These are phyloP conservation scores for Netelia fuscicornis DNA, from an alignment of 2,888 invertebrate species.

Conservation along the genomic window DNA sequence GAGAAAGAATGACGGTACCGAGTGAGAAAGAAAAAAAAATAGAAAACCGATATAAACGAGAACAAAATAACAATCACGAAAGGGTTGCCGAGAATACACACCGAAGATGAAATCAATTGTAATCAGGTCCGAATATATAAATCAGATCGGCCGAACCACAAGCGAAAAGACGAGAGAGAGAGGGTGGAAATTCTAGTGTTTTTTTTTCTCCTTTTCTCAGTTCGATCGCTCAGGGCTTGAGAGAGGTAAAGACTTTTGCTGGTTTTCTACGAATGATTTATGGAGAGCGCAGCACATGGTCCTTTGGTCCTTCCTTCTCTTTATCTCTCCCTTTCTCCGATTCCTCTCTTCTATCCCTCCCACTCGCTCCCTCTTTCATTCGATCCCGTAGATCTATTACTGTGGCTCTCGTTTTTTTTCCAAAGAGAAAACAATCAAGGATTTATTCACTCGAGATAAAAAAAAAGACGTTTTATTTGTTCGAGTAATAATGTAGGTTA, in stretches of 20 bases:
- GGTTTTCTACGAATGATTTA: conserved; percentile 76
- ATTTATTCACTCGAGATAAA: conserved; percentile 36
- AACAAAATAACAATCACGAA: conserved; percentile 46
- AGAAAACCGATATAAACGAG: conserved; percentile 20
- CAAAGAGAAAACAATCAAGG: conserved; percentile 26
- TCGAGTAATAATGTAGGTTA: conserved; percentile 31
- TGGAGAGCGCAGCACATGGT: conserved; percentile 71
- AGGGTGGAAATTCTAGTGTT: conserved; percentile 1
- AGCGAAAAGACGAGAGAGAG: conserved; percentile 1
- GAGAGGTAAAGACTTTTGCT: neutral
- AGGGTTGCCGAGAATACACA: conserved; percentile 34
- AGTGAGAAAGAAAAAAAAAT: neutral
- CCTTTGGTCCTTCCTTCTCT: conserved; percentile 19
- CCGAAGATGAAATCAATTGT: conserved; percentile 79
- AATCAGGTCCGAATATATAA: conserved; percentile 78
- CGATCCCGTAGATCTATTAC: neutral
- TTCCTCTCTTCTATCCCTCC: too few species aligned
- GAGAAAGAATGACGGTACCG: conserved; percentile 6
- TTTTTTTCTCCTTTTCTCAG: neutral
- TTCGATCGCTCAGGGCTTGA: neutral
- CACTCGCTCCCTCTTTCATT: neutral
- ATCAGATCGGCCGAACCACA: conserved; percentile 75
- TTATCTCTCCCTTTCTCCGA: neutral
- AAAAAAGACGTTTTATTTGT: conserved; percentile 14
- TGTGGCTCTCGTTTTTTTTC: neutral